Evolutionary conservation across 2,113 vertebrate genomes (phyloP).

Genomic region (Sebastes fasciatus): DNA sequence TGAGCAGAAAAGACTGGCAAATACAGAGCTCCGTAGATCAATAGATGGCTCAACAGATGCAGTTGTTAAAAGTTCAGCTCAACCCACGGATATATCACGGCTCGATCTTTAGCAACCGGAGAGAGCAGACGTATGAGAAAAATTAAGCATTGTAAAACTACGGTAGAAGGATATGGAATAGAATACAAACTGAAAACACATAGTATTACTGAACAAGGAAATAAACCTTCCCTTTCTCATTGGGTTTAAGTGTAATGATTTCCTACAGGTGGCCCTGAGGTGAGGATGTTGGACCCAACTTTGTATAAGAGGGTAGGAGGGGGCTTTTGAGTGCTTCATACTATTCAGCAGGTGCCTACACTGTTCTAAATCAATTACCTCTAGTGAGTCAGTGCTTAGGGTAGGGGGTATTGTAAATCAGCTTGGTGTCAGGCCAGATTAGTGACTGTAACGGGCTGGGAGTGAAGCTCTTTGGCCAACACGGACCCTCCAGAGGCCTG

Average conservation of each 20-base stretch:
- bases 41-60: constrained; percentile 62
- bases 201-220: not conserved
- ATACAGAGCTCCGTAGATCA: constrained; percentile 63
- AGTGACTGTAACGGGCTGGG: constrained; percentile 76
- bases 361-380: constrained; percentile 82
- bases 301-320: constrained; percentile 17
- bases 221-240: not conserved
- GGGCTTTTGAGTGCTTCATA: constrained; percentile 48
- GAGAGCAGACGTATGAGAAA: constrained; percentile 13
- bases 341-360: constrained; percentile 75
- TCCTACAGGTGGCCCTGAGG: constrained; percentile 22
- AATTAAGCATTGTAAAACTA: not conserved
- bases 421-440: constrained; percentile 83
- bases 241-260: constrained; percentile 20
- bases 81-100: constrained; percentile 30
- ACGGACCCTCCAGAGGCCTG: constrained; percentile 53
- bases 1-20: constrained; percentile 64
- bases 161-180: not conserved
- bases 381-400: constrained; percentile 72
- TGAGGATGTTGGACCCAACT: constrained; percentile 25
- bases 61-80: constrained; percentile 53
- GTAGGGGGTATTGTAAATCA: constrained; percentile 80
- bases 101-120: constrained; percentile 13
- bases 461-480: constrained; percentile 62
- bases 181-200: not conserved